Conservation (phyloP, 2,888 invertebrate genomes). For the Conchocele bisecta region DNA sequence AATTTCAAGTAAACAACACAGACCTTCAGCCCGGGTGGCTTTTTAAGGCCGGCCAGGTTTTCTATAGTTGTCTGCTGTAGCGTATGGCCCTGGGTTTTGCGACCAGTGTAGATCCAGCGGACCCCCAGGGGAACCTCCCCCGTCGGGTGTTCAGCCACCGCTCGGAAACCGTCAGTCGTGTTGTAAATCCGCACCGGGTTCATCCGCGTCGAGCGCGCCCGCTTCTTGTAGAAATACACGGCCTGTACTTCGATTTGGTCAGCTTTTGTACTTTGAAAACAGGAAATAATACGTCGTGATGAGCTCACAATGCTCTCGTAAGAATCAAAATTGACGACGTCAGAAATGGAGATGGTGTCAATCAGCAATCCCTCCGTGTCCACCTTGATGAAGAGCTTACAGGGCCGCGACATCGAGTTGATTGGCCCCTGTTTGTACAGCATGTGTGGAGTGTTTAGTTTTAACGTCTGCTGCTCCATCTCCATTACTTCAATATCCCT, state of each 20-base stretch:
- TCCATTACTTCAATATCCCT: background rate
- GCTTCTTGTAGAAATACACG: conserved; percentile 53
- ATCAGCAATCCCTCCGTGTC: conserved; percentile 48
- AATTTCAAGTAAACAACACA: too few species aligned
- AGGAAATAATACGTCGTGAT: conserved; percentile 33
- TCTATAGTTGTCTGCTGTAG: too few species aligned
- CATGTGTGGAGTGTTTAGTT: background rate
- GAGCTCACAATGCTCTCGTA: conserved; percentile 57
- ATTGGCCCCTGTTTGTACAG: background rate
- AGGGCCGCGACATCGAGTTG: conserved; percentile 30
- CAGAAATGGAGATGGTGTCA: conserved; percentile 46
- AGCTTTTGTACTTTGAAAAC: conserved; percentile 20
- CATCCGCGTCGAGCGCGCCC: conserved; percentile 51
- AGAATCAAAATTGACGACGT: conserved; percentile 53
- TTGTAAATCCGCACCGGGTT: conserved; percentile 40
- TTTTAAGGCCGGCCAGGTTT: too few species aligned
- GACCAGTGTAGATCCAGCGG: conserved; percentile 37
- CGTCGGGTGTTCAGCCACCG: conserved; percentile 53
- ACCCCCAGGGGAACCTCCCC: conserved; percentile 56
- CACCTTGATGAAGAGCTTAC: conserved; percentile 45
- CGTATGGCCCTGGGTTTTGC: too few species aligned
- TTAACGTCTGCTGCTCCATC: background rate
- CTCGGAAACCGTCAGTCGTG: conserved; percentile 53
- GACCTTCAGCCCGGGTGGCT: too few species aligned
- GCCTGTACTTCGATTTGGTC: conserved; percentile 13